These are phyloP conservation scores for Drosophila santomea DNA, from an alignment of 1,140 invertebrate species.

Conservation along the genomic window DNA sequence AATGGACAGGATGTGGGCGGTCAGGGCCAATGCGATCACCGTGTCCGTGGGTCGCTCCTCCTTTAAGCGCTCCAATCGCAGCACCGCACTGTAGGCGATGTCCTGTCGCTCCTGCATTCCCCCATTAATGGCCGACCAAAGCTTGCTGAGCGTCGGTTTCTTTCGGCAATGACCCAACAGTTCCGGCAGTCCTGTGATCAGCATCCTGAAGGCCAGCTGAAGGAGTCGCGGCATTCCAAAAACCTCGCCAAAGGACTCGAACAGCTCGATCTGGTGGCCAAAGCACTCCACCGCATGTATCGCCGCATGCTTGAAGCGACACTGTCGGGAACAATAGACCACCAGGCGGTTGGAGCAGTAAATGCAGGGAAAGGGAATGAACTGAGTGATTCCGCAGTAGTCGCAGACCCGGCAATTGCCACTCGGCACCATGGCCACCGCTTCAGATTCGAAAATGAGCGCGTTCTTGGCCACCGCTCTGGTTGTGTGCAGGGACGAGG, in stretches of 20 bases:
- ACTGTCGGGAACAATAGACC: slow-evolving; percentile 68
- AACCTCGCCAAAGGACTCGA: slow-evolving; percentile 59
- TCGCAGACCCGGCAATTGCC: slow-evolving; percentile 66
- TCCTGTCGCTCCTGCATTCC: slow-evolving; percentile 54
- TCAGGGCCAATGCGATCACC: slow-evolving; percentile 47
- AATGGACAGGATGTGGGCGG: slow-evolving; percentile 59
- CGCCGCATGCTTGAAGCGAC: slow-evolving; percentile 63
- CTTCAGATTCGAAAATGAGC: slow-evolving; percentile 61
- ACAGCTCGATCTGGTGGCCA: slow-evolving; percentile 67
- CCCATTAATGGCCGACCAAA: slow-evolving; percentile 66
- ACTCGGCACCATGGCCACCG: slow-evolving; percentile 64
- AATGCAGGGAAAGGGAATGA: slow-evolving; percentile 70
- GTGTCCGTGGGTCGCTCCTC: slow-evolving; percentile 49
- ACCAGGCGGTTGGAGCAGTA: slow-evolving; percentile 71
- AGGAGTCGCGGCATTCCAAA: slow-evolving; percentile 64
- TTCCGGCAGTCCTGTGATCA: slow-evolving; percentile 64
- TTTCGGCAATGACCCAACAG: slow-evolving; percentile 61
- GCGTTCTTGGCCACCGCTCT: slow-evolving; percentile 53
- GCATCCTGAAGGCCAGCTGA: slow-evolving; percentile 63
- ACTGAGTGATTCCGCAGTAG: slow-evolving; percentile 64
- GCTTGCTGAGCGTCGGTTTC: slow-evolving; percentile 64
- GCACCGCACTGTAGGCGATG: slow-evolving; percentile 59
- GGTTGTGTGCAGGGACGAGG: slow-evolving; percentile 54
- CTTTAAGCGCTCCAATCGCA: slow-evolving; percentile 46
- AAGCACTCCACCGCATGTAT: slow-evolving; percentile 67